Conservation (phyloP, 1,140 invertebrate species). For the Lasioglossum baleicum region DNA sequence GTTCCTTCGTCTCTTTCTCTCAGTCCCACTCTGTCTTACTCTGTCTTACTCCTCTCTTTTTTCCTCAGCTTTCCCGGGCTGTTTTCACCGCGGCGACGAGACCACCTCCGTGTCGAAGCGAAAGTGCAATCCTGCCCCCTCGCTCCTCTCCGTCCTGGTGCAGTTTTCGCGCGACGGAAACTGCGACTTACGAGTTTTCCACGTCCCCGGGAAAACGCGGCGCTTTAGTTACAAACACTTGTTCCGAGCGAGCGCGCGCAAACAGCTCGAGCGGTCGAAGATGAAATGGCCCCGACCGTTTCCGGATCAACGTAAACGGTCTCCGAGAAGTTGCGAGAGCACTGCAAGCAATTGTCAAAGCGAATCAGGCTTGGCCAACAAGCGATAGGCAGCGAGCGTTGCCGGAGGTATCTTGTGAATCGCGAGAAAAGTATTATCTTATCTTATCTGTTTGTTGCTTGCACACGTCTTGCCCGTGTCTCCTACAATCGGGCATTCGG, state of each 20-base stretch:
- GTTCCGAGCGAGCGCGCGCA: neutral
- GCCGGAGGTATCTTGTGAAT: too few species aligned
- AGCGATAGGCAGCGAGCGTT: too few species aligned
- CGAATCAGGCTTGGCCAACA: too few species aligned
- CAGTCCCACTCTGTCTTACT: too few species aligned
- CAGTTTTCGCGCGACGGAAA: slow-evolving; percentile 19
- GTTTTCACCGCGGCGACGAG: slow-evolving; percentile 12
- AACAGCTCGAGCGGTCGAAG: neutral
- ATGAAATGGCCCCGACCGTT: neutral
- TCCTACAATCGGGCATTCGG: too few species aligned
- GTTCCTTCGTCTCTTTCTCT: slow-evolving; percentile 11
- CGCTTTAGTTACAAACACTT: slow-evolving; percentile 11
- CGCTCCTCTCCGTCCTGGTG: neutral
- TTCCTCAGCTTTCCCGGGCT: neutral
- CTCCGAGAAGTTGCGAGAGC: too few species aligned
- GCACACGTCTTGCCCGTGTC: too few species aligned
- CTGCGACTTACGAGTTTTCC: slow-evolving; percentile 33
- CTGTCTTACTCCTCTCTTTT: neutral
- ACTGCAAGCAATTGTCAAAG: too few species aligned
- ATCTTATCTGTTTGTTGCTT: too few species aligned
- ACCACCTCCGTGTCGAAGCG: neutral
- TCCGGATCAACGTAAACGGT: too few species aligned
- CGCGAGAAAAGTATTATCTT: too few species aligned
- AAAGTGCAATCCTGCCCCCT: slow-evolving; percentile 30
- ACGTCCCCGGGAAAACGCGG: neutral